Conservation (phyloP, 35 echinoderm and acorn worm species). For the Apostichopus californicus region DNA sequence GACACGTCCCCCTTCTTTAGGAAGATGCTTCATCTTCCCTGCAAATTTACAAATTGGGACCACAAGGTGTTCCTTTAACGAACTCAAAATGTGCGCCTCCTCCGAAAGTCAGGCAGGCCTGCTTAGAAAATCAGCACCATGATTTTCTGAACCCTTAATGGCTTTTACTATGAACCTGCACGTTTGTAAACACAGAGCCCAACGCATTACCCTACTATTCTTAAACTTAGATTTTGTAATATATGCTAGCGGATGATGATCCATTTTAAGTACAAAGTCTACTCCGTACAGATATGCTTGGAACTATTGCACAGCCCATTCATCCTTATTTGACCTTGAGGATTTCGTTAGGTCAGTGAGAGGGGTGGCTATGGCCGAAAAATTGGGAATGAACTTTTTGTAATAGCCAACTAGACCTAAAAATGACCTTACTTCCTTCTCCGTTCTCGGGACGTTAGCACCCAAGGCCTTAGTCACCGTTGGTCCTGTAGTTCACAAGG, state of each 20-base stretch:
- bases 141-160: slow-evolving; percentile 65
- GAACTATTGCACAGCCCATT: slow-evolving; percentile 38
- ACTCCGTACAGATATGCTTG: slow-evolving; percentile 10
- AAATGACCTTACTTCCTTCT: not conserved
- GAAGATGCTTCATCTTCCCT: no score
- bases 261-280: slow-evolving; percentile 36
- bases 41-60: no score
- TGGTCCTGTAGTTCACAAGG: slow-evolving; percentile 4
- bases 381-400: slow-evolving; percentile 2
- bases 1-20: no score
- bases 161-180: slow-evolving; percentile 39
- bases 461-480: not conserved
- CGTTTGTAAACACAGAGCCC: slow-evolving; percentile 60
- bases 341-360: slow-evolving; percentile 27
- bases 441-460: not conserved
- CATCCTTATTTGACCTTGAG: not conserved
- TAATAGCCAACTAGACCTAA: not conserved
- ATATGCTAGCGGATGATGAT: slow-evolving; percentile 40
- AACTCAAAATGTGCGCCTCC: no score
- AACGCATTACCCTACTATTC: slow-evolving; percentile 47
- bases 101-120: no score
- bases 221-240: slow-evolving; percentile 11
- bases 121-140: slow-evolving; percentile 38
- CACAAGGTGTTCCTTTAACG: no score
- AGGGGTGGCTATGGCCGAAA: slow-evolving; percentile 10